phyloP scores from a whole-genome alignment of 2,113 vertebrate genomes.

The Pleuronectes platessa region DNA sequence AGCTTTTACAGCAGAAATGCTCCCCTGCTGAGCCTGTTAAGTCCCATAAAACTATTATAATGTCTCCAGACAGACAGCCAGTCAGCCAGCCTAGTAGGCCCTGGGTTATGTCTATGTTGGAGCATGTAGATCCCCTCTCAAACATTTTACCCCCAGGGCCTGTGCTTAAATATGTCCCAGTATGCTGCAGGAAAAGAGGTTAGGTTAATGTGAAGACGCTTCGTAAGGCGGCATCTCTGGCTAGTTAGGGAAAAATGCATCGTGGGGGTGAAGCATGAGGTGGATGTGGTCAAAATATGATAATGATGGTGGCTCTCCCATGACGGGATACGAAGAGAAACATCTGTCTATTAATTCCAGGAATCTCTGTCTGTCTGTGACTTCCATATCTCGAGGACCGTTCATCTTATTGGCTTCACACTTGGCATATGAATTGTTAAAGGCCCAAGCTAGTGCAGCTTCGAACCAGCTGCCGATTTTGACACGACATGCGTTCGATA shows the following conservation, averaged over 20 bases:
- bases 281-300: slow-evolving; percentile 6
- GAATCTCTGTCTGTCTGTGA: background rate
- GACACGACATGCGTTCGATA: background rate
- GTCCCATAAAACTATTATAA: slow-evolving; percentile 60
- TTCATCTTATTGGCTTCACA: no score
- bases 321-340: background rate
- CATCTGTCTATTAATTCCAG: background rate
- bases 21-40: slow-evolving; percentile 63
- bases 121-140: slow-evolving; percentile 42
- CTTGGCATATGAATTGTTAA: background rate
- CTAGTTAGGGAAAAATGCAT: slow-evolving; percentile 5
- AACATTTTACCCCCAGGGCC: slow-evolving; percentile 41
- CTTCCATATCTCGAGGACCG: background rate
- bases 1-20: slow-evolving; percentile 45
- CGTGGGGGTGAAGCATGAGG: background rate
- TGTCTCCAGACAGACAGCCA: slow-evolving; percentile 55
- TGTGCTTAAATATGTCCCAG: slow-evolving; percentile 36
- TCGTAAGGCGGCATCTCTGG: background rate
- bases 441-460: background rate
- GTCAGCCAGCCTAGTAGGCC: slow-evolving; percentile 26
- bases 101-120: slow-evolving; percentile 45
- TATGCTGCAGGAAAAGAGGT: slow-evolving; percentile 23
- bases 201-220: background rate
- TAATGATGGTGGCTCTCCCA: background rate
- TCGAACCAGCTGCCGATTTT: background rate